A percentile compares a stretch with the other conserved stretches of the same genome.
Evolutionary conservation across 2,113 vertebrate species (phyloP).

Genomic region (Philantomba maxwellii): DNA sequence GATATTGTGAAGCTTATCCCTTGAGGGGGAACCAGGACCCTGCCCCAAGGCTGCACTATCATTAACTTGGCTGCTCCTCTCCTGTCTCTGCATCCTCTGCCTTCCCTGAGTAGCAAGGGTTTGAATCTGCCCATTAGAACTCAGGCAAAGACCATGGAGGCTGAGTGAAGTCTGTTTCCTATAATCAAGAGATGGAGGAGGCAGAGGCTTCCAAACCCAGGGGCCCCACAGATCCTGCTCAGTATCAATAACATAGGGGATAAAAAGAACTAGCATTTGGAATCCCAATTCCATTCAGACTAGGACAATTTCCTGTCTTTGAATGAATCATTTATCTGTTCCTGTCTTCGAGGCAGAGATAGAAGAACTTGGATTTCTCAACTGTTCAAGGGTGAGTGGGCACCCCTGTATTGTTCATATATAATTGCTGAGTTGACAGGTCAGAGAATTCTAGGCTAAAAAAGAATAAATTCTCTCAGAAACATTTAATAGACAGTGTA

Average conservation of each 20-base stretch:
- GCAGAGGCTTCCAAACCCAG: not conserved
- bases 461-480: not conserved
- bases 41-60: not conserved
- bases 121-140: not conserved
- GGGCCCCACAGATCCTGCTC: accelerated
- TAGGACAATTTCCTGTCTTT: not conserved
- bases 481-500: not conserved
- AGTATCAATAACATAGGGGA: not conserved
- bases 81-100: not conserved
- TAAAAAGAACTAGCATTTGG: not conserved
- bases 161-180: not conserved
- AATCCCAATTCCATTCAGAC: not conserved
- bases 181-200: not conserved
- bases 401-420: not conserved
- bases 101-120: not conserved
- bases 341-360: not conserved
- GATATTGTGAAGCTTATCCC: not conserved
- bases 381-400: not conserved
- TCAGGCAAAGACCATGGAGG: not conserved
- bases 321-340: not conserved
- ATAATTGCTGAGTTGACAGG: not conserved
- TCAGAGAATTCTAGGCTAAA: not conserved
- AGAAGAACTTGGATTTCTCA: not conserved
- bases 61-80: not conserved
- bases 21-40: not conserved